Percentiles rank a stretch among this genome's conserved stretches.
These are phyloP conservation scores for Microcebus lehilahytsara DNA, from an alignment of 2,113 vertebrate species.

Conservation along the genomic window DNA sequence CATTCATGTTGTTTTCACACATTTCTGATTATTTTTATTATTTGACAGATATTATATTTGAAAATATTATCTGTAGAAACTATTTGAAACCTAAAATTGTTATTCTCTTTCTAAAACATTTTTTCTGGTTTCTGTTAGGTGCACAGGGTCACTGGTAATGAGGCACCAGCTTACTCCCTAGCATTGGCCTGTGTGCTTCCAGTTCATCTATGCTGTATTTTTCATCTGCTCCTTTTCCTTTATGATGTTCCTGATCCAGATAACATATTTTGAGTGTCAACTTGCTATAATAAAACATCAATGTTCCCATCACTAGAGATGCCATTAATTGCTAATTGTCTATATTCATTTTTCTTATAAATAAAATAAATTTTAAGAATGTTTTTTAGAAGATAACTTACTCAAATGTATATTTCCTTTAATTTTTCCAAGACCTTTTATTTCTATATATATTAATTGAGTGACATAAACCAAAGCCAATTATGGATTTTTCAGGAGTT, in stretches of 20 bases:
- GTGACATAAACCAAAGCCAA: not conserved
- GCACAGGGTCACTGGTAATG: not conserved
- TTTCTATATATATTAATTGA: not conserved
- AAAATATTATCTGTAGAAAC: not conserved
- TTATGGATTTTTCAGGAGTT: not conserved
- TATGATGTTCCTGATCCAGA: not conserved
- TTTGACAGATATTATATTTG: not conserved
- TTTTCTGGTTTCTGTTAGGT: not conserved
- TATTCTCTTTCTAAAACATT: not conserved
- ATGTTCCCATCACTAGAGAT: not conserved
- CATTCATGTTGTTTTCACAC: not conserved
- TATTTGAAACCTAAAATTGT: not conserved
- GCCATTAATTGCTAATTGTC: not conserved
- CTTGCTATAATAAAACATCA: not conserved
- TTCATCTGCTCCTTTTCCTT: not conserved
- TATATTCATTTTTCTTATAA: not conserved
- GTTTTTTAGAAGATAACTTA: not conserved
- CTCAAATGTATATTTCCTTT: not conserved
- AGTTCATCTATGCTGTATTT: not conserved
- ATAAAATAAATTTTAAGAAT: not conserved
- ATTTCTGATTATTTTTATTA: not conserved
- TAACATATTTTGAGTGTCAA: not conserved
- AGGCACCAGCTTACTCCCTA: not conserved
- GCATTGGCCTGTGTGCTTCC: not conserved
- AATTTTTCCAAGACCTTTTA: not conserved